A percentile compares a stretch with the other conserved stretches of the same genome.
Evolutionary conservation across 2,797 vertebrate genomes (phyloP).

Genomic region (Ciconia nigra): DNA sequence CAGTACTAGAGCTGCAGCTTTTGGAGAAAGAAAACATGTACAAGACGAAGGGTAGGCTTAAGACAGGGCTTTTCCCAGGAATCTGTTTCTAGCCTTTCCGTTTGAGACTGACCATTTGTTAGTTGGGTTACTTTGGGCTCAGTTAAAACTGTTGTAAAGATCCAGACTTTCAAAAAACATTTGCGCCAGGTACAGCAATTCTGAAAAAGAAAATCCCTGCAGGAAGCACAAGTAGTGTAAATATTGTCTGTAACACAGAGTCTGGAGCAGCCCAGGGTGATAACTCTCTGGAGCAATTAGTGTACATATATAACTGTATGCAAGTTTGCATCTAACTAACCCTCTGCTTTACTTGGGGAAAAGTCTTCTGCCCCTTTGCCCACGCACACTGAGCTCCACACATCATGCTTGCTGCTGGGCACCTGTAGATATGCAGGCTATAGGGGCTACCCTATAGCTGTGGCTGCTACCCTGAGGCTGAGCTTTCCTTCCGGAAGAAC

Average conservation of each 20-base stretch:
- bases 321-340: not conserved
- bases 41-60: not conserved
- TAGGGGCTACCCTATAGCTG: not conserved
- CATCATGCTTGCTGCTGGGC: accelerated
- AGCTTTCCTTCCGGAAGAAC: not conserved
- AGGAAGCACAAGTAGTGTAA: not conserved
- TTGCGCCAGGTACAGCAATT: not conserved
- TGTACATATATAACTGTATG: not conserved
- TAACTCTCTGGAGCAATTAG: not conserved
- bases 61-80: not conserved
- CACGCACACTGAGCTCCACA: not conserved
- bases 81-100: not conserved
- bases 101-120: not conserved
- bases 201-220: not conserved
- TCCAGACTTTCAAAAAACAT: not conserved
- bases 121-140: not conserved
- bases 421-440: accelerated
- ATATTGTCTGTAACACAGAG: not conserved
- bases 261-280: not conserved
- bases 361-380: not conserved
- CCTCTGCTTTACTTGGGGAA: not conserved
- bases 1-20: not conserved
- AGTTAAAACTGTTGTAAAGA: not conserved
- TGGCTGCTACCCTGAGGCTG: not conserved
- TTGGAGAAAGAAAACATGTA: not conserved